phyloP scores from a whole-genome alignment of 2,888 invertebrate species.

The Diaperis boleti region DNA sequence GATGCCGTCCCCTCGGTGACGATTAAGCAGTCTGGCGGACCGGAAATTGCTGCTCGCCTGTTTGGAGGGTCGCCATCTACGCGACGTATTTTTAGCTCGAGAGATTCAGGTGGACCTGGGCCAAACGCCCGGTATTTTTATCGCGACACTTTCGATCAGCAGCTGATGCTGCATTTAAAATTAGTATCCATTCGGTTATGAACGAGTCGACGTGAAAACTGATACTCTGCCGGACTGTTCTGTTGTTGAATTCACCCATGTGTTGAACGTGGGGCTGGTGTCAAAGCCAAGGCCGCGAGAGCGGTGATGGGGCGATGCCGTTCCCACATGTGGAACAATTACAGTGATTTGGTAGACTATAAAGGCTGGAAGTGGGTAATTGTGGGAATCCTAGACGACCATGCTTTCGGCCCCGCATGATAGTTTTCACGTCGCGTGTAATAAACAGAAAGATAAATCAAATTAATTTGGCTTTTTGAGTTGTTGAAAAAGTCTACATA shows the following conservation, averaged over 20 bases:
- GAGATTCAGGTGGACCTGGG: constrained; percentile 28
- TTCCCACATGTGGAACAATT: constrained; percentile 27
- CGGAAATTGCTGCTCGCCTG: constrained; percentile 32
- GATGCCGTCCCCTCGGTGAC: constrained; percentile 12
- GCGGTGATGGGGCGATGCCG: neutral
- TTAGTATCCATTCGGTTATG: neutral
- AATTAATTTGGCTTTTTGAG: too few species aligned
- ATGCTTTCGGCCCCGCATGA: too few species aligned
- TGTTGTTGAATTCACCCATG: constrained; percentile 8
- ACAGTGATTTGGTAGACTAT: constrained; percentile 17
- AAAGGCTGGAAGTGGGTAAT: constrained; percentile 24
- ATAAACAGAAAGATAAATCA: neutral
- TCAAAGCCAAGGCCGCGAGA: constrained; percentile 16
- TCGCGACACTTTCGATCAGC: too few species aligned
- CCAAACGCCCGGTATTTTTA: constrained; percentile 21
- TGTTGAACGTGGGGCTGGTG: too few species aligned
- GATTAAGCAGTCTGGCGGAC: constrained; percentile 19
- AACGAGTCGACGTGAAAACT: too few species aligned
- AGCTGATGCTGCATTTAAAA: too few species aligned
- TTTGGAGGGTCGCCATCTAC: constrained; percentile 22
- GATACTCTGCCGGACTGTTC: too few species aligned
- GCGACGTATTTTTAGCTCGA: constrained; percentile 20
- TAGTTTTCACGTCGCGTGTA: too few species aligned
- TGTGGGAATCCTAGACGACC: constrained; percentile 8
- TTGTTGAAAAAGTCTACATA: too few species aligned